A percentile compares a stretch with the other conserved stretches of the same genome.
phyloP scores from a whole-genome alignment of 2,797 vertebrate genomes.

The Meda fulgida region DNA sequence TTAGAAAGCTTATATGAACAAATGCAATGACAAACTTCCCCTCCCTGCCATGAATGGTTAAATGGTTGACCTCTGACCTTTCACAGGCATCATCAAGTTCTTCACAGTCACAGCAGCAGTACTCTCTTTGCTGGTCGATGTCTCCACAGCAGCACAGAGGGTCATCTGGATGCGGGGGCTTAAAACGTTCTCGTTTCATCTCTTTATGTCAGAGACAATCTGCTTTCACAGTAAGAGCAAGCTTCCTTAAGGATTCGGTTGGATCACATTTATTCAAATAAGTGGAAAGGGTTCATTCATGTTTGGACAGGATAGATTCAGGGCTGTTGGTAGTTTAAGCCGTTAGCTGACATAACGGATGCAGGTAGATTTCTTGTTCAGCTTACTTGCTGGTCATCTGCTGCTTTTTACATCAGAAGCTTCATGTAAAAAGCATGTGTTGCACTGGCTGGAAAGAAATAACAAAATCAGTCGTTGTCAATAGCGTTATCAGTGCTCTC shows the following conservation, averaged over 20 bases:
- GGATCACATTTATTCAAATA: constrained; percentile 6
- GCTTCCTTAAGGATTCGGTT: neutral
- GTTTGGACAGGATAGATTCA: neutral
- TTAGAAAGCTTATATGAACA: neutral
- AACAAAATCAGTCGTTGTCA: neutral
- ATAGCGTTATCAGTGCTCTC: too few relatives aligned
- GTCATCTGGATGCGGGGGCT: constrained; percentile 81
- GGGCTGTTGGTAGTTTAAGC: neutral
- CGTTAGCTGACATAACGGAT: neutral
- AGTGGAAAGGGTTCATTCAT: neutral
- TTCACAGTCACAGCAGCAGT: constrained; percentile 89
- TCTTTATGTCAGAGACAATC: constrained; percentile 9
- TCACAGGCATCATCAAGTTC: constrained; percentile 88
- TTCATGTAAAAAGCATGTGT: neutral
- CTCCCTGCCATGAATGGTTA: neutral
- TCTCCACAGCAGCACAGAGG: constrained; percentile 93
- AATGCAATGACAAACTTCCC: neutral
- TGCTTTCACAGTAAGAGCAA: constrained; percentile 6
- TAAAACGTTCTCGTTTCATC: constrained; percentile 80
- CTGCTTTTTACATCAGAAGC: neutral
- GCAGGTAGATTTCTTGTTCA: constrained; percentile 5
- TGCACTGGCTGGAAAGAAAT: neutral
- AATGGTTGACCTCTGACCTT: constrained; percentile 68
- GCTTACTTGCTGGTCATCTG: neutral
- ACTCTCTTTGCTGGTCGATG: constrained; percentile 73